Base-by-base conservation (phyloP, 2,797 vertebrate genomes). In the Sebastolobus altivelis region DNA sequence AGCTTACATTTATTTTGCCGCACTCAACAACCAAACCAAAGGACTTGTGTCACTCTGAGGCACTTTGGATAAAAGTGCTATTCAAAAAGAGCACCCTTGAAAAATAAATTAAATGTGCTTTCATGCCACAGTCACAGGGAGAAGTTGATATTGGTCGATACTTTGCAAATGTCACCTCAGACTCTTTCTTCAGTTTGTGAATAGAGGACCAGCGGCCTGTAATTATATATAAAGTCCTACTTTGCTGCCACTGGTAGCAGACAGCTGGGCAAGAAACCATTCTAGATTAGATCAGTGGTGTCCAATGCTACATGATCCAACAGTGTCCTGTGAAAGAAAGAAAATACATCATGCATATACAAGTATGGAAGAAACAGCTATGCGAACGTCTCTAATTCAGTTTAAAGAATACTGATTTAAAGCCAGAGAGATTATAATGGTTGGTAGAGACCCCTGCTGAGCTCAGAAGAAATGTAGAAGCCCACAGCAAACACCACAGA, bases 1-100 rank as follows among this genome's bases (percentile, higher is more conserved):
- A 43, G 2, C 49, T 13, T 13, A 8, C 2, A 8, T 61, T 59
- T 31, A 8, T 35, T 46, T 59, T 33, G 3, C 22, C 11, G 13
- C 13, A 7, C 7, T 55, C 20, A 65, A 35, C 20, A 9, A 25
- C 16, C 22, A 72, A 75, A 58, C 14, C 14, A 18, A 71, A 76
- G 35, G 46, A 40, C 62, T 59, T 0, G 2, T 43, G 52, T 72
- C 62, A 54, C 20, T 63, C 12, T 29, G 54, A 38, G 38, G 54
- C 72, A 78, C 71, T 83, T 40, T 38, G 54, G 29, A 54, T 59
- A 1, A 85, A 81, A 86, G 78, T 56, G 22, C 62, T 75, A 60
- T 85, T 71, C 56, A 73, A 8, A 72, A 52, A 35, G 3, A 62
- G 61, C 35, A 2, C 58, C 40, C 72, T 74, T 65, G 72, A 80